Evolutionary conservation across 2,888 invertebrate genomes (phyloP).

Genomic region (Neoitamus cyanurus): DNA sequence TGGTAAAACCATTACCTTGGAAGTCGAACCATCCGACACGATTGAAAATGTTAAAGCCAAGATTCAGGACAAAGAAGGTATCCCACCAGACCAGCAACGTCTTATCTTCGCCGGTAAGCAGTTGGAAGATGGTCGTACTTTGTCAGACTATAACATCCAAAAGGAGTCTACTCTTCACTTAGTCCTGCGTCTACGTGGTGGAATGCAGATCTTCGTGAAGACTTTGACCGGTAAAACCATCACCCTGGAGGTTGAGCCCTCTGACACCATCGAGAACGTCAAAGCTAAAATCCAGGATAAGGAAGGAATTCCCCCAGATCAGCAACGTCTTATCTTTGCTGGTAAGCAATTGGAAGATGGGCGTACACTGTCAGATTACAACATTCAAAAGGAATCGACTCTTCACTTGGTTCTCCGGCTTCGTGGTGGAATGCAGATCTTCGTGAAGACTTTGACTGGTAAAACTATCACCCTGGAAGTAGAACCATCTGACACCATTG

Average conservation of each 20-base stretch:
- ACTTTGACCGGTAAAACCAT: constrained; percentile 59
- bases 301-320: constrained; percentile 59
- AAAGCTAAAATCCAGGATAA: constrained; percentile 60
- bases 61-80: constrained; percentile 60
- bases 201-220: constrained; percentile 58
- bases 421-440: constrained; percentile 66
- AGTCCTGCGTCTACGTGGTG: constrained; percentile 58
- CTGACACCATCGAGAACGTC: constrained; percentile 56
- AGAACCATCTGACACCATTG: constrained; percentile 55
- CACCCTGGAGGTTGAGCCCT: constrained; percentile 58
- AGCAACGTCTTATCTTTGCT: constrained; percentile 59
- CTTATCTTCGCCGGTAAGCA: constrained; percentile 60
- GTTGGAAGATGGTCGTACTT: constrained; percentile 59
- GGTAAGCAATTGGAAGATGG: constrained; percentile 59
- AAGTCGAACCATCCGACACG: constrained; percentile 60
- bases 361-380: constrained; percentile 57
- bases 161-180: constrained; percentile 59
- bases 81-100: constrained; percentile 60
- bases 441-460: constrained; percentile 48
- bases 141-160: constrained; percentile 60
- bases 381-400: constrained; percentile 55
- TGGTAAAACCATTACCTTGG: constrained; percentile 59
- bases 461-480: constrained; percentile 58
- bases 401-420: constrained; percentile 55
- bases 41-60: constrained; percentile 60